Evolutionary conservation across 92 coral and sea anemone genomes (phyloP), one percentile per base, ranked within the genome.

Genomic region (Heliopora coerulea): DNA sequence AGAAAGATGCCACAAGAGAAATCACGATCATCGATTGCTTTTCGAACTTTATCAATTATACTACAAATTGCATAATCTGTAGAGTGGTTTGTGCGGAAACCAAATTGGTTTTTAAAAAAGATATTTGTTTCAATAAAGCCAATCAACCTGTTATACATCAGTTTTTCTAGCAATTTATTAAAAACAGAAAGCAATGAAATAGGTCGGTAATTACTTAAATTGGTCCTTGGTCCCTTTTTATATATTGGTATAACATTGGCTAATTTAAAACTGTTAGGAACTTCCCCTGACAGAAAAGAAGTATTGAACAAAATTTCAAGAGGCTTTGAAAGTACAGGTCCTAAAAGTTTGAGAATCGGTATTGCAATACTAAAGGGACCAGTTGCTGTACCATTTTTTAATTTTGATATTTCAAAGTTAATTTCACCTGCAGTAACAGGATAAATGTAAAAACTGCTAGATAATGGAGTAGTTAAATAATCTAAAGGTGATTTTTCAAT

Each of bases 321-420:
- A 29, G 87, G 89, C 44, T 82, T 82, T 15, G 89, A 61, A 26
- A 86, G 31, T 24, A 82, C 60, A 76, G 25, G 46, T 56, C 62
- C 54, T 12, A 78, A 56, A 31, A 78, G 19, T 78, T 86, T 86
- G 3, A 79, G 34, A 32, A 67, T 75, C 24, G 35, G 31, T 24
- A 75, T 52, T 30, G 80, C 72, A 29, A 66, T 32, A 54, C 83
- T 79, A 52, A 27, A 35, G 5, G 83, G 67, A 49, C 83, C 83
- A 24, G 78, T 54, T 5, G 67, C 49, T 57, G 66, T 65, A 0
- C 39, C 39, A 15, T 31, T 7, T 8, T 67, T 79, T 19, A 79
- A 31, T n/a, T 54, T 66, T 42, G 67, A 57, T 28, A 79, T 79
- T 65, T 65, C 78, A n/a, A 2, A 25, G 24, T 79, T 78, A 79